Base-by-base conservation (phyloP, 2,888 invertebrate genomes). In the Pandemis heparana region DNA sequence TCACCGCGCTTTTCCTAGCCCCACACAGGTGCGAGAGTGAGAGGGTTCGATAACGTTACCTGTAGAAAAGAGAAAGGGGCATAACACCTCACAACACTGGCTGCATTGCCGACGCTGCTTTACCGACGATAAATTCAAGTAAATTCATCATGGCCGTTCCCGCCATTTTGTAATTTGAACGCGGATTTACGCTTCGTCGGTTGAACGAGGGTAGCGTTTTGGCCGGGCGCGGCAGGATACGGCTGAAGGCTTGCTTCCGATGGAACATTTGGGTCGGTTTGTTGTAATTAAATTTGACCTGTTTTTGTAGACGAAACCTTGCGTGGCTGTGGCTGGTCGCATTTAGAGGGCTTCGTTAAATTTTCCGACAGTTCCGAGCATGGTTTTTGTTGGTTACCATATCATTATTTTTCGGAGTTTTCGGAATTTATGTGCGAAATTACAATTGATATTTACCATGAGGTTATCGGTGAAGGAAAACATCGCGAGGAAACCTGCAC, bases 101-200 rank as follows among this genome's bases (percentile, higher is more conserved):
- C 53, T 53, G 53, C 53, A 53, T 53, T 8, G 53, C 53, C 53
- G 83, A 87, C 67, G 75, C 86, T 87, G 87, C 79, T 87, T 86
- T 80, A 82, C 78, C 84, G 80, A 78, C 76, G 74, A 38, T 5
- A 41, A 43, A 41, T 46, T 41, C 67, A 60, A 73, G 18, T 5
- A 41, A 43, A 41, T 46, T 41, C 67, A 60, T 68, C 59, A 60
- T 68, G 67, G 65, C 76, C 66, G 74, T 80, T 80, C 81, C 85
- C 84, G 84, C 82, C 81, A 77, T 80, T 85, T 87, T 85, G 85
- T 87, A 88, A 87, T 84, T 86, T 80, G 86, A 82, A 79, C 81
- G 80, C 87, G 93, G 93, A 94, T 90, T 91, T 90, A 87, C 92
- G 91, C 90, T 82, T 88, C 83, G 83, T 79, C 91, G 88, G 78